Base-by-base conservation (phyloP, 2,888 invertebrate genomes). In the Galeopsomyia nigrocyanea region DNA sequence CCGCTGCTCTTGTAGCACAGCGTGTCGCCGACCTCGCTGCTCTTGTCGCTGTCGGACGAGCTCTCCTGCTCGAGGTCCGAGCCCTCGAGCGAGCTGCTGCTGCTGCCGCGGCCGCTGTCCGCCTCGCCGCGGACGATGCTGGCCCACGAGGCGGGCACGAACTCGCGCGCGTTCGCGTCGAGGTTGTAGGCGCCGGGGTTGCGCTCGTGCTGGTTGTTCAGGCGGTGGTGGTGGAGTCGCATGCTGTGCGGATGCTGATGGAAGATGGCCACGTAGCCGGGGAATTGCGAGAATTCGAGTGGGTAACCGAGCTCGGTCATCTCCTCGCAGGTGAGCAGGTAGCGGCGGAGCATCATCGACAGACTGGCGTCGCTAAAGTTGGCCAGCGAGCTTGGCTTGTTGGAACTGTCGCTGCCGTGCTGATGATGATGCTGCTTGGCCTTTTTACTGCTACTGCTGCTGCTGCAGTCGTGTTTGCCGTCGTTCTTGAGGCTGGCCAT, bases 271-370 rank as follows among this genome's bases (percentile, higher is more conserved):
- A 91, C 92, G 79, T 89, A 88, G 51, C 90, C 90, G 2, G 91
- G 90, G 77, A 89, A 88, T 13, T 88, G 84, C 62, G 88, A 88
- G 76, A 91, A 90, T 79, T 92, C 91, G 9, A 93, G 87, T 0
- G 95, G 95, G 81, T 92, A 95, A 1, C 95, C 94, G 76, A 92
- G 88, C 14, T 89, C 88, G 78, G 90, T 88, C 85, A 94, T 87
- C 73, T 91, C 89, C 77, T 91, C 89, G 9, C 88, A 88, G 26
- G 89, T 89, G 62, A 94, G 88, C 21, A 91, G 82, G 84, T 93
- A 92, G 69, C 89, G 88, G 1, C 88, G 88, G 61, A 95, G 86
- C 56, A 90, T 88, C 62, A 87, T 86, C 57, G 87, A 89, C 79
- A 94, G 82, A 75, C 90, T 88, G 21, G 86, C 86, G 79, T 92